Percentiles rank a stretch among this genome's conserved stretches.
Conservation (phyloP, 53 echinoderm and acorn worm species). For the Echinometra lucunter region DNA sequence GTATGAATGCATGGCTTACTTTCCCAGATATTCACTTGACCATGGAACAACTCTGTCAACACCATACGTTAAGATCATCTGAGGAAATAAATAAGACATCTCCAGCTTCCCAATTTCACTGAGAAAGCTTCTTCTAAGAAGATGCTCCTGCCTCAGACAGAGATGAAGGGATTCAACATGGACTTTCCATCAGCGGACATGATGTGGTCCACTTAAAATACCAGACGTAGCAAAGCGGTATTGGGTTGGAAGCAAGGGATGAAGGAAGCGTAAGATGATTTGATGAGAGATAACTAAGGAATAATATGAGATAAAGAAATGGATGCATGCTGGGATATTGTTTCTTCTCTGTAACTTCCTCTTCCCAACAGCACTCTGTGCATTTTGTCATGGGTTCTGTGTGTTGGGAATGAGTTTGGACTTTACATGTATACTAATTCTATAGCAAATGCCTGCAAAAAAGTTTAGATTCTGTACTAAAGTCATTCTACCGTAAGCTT, state of each 20-base stretch:
- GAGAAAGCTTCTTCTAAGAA: neutral
- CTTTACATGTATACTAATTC: too few relatives aligned
- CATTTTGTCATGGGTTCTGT: neutral
- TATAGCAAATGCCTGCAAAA: too few relatives aligned
- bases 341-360: neutral
- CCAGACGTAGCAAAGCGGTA: conserved; percentile 33
- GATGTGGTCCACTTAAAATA: conserved; percentile 70
- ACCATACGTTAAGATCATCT: conserved; percentile 8
- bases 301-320: neutral
- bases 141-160: conserved; percentile 16
- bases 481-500: too few relatives aligned
- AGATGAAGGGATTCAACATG: conserved; percentile 37
- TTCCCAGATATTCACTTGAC: neutral
- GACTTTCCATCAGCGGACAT: conserved; percentile 45
- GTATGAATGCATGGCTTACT: neutral
- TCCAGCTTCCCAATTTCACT: conserved; percentile 6
- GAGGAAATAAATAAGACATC: conserved; percentile 50
- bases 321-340: neutral
- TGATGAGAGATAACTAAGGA: conserved; percentile 51
- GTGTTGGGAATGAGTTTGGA: too few relatives aligned
- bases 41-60: conserved; percentile 38
- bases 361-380: neutral
- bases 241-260: conserved; percentile 34
- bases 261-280: conserved; percentile 41
- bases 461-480: too few relatives aligned